Conservation (phyloP, 2,797 vertebrate species). For the Lacerta agilis region DNA sequence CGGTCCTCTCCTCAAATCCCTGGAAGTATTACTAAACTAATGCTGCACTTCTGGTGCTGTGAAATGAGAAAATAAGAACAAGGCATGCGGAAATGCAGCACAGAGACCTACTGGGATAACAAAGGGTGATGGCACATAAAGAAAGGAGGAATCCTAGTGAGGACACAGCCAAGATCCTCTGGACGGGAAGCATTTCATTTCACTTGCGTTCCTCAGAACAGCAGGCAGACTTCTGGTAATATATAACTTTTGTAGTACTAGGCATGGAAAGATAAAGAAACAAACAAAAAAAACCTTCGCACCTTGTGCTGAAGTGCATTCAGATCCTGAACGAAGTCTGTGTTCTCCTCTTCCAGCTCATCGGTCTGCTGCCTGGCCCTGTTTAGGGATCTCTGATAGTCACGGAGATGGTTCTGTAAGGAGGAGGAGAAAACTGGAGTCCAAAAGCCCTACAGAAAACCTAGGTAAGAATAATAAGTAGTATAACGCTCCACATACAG, state of each 20-base stretch:
- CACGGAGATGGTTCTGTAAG: slow-evolving; percentile 77
- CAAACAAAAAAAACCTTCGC: not conserved
- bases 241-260: no score
- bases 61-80: no score
- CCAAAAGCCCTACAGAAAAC: not conserved
- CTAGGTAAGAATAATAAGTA: accelerated
- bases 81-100: no score
- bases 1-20: no score
- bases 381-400: slow-evolving; percentile 78
- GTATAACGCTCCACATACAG: slow-evolving; percentile 47
- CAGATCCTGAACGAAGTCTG: slow-evolving; percentile 79
- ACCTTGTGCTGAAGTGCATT: slow-evolving; percentile 84
- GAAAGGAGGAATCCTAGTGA: not conserved
- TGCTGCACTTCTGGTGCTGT: no score
- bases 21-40: not conserved
- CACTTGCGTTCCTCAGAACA: no score
- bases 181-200: no score
- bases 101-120: no score
- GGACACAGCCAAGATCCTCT: no score
- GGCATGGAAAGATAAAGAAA: no score
- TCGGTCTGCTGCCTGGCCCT: slow-evolving; percentile 75
- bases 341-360: slow-evolving; percentile 82
- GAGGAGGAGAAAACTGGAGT: accelerated
- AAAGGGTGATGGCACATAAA: no score
- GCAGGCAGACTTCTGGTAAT: no score